Conservation (phyloP, 2,888 invertebrate species). For the Hirtodrosophila confusa region DNA sequence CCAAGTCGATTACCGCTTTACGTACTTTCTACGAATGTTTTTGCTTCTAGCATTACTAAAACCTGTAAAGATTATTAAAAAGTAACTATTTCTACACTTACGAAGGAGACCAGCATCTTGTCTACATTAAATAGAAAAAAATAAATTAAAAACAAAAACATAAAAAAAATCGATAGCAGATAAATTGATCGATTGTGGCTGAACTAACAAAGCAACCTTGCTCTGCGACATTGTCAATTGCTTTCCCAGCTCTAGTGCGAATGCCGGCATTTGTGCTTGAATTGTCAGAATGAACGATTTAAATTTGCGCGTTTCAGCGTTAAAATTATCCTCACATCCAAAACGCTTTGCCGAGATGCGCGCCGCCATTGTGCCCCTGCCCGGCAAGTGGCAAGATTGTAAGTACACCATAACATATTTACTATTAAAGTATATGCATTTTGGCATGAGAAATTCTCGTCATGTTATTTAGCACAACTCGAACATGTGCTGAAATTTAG, state of each 20-base stretch:
- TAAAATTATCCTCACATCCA: constrained; percentile 51
- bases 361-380: constrained; percentile 26
- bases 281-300: constrained; percentile 50
- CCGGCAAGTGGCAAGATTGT: constrained; percentile 40
- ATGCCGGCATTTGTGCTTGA: background rate
- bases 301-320: constrained; percentile 48
- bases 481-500: constrained; percentile 36
- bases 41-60: too few relatives aligned
- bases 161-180: constrained; percentile 3
- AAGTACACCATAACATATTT: constrained; percentile 16
- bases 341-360: constrained; percentile 53
- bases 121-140: background rate
- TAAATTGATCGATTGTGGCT: too few relatives aligned
- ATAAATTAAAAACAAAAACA: background rate
- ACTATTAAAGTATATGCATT: background rate
- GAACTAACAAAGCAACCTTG: too few relatives aligned
- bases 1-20: too few relatives aligned
- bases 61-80: too few relatives aligned
- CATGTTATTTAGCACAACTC: constrained; percentile 19
- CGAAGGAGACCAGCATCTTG: too few relatives aligned
- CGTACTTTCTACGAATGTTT: too few relatives aligned
- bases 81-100: too few relatives aligned
- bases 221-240: too few relatives aligned
- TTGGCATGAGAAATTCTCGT: background rate
- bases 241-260: background rate